Conservation (phyloP, 2,113 vertebrate genomes). For the Erythrolamprus reginae region DNA sequence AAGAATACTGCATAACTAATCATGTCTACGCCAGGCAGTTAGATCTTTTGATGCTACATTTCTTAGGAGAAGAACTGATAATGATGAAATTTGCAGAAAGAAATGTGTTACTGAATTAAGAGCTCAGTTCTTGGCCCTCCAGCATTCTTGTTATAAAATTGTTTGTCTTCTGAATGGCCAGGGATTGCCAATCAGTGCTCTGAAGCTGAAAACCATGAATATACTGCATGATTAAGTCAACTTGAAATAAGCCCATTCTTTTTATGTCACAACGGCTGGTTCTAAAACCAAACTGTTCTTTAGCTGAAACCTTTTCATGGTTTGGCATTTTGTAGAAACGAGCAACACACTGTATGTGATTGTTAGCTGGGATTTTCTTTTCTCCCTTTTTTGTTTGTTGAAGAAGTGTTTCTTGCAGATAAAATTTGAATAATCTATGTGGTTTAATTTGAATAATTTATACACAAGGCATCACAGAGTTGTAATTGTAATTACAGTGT, state of each 20-base stretch:
- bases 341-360: slow-evolving; percentile 34
- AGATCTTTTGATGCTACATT: neutral
- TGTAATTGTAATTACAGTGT: slow-evolving; percentile 70
- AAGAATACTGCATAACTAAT: neutral
- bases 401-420: slow-evolving; percentile 69
- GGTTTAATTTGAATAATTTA: slow-evolving; percentile 74
- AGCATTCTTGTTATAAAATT: neutral
- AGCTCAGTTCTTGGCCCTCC: neutral
- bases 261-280: slow-evolving; percentile 1
- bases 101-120: neutral
- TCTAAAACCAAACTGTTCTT: slow-evolving; percentile 25
- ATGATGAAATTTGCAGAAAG: neutral
- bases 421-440: slow-evolving; percentile 72
- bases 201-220: slow-evolving; percentile 26
- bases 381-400: neutral
- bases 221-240: slow-evolving; percentile 21
- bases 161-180: neutral
- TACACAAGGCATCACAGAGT: slow-evolving; percentile 60
- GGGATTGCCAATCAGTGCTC: slow-evolving; percentile 13
- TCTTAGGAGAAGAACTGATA: neutral
- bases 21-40: neutral
- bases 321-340: slow-evolving; percentile 48
- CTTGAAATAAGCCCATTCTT: slow-evolving; percentile 43
- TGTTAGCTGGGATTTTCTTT: slow-evolving; percentile 52
- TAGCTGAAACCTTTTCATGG: slow-evolving; percentile 49